Evolutionary conservation across 2,797 vertebrate species (phyloP), one percentile per base, ranked within the genome.

Genomic region (Hippocampus kuda): DNA sequence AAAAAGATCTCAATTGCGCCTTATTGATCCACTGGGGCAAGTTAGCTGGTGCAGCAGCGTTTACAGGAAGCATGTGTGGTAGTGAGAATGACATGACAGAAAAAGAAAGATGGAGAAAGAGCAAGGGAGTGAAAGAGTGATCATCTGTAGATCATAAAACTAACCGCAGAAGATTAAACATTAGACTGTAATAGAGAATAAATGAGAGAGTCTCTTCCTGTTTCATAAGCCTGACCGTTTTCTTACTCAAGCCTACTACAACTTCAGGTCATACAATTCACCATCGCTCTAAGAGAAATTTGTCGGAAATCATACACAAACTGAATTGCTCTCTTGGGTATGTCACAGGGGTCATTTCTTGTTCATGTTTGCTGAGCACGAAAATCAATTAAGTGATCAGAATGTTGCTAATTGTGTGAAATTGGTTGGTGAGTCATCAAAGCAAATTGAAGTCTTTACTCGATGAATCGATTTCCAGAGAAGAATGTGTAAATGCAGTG

Each of bases 1-100:
- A 20, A 51, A 51, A 51, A 64, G 44, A 65, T 65, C 63, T 65
- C 63, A 46, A 44, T 48, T 46, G 63, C 12, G 5, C n/a, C 63
- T 65, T 48, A 65, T 65, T 27, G 63, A 65, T 65, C 63, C 63
- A 8, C n/a, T 8, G 63, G 62, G 63, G n/a, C 42, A 65, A 46
- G 63, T 65, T 46, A 26, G 42, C 42, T 26, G 13, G n/a, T 46
- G 44, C 63, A 10, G 42, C 63, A 46, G n/a, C 63, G 26, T 65
- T 65, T 65, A 65, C 63, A 65, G 63, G 63, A 63, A 63, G 38
- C 61, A 63, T 7, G 22, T n/a, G 61, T 12, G 61, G 10, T 26
- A 26, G 62, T 11, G 9, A 60, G n/a, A 9, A 16, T 16, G 62
- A 20, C 62, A 16, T 60, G 30, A 16, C 57, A 34, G 24, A 60